Conservation (phyloP, 2,797 vertebrate genomes). For the Enoplosus armatus region DNA sequence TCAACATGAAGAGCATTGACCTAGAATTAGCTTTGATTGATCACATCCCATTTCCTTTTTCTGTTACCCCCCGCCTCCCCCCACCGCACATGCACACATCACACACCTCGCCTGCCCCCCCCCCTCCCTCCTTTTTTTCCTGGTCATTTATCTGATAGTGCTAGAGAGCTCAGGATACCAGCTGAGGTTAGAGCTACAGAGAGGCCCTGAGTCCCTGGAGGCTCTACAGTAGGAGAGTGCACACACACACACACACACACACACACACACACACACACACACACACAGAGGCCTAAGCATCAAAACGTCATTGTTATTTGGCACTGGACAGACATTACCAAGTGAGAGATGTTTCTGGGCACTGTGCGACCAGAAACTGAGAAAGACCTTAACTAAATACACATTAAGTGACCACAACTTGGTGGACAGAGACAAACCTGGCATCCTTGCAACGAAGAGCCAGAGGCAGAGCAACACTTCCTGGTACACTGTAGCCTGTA, state of each 20-base stretch:
- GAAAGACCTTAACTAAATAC: neutral
- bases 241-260: too few relatives aligned
- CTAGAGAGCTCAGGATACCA: constrained; percentile 62
- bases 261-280: too few relatives aligned
- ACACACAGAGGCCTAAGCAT: too few relatives aligned
- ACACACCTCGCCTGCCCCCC: constrained; percentile 20
- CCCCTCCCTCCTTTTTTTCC: neutral
- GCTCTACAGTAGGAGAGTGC: constrained; percentile 35
- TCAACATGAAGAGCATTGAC: constrained; percentile 59
- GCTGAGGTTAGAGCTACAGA: constrained; percentile 68
- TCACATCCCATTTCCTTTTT: constrained; percentile 66
- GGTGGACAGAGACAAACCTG: constrained; percentile 16
- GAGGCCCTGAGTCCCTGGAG: constrained; percentile 60
- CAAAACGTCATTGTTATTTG: neutral
- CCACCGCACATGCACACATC: constrained; percentile 28
- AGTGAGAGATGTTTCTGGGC: neutral
- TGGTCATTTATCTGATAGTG: constrained; percentile 70
- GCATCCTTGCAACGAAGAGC: constrained; percentile 30
- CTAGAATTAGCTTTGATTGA: constrained; percentile 76
- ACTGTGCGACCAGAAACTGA: neutral
- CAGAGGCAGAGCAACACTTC: constrained; percentile 13
- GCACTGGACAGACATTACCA: neutral
- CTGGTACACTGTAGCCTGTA: neutral
- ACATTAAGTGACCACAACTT: neutral
- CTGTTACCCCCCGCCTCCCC: constrained; percentile 7